phyloP scores from a whole-genome alignment of 2,797 vertebrate species.

The Sardinella longiceps region DNA sequence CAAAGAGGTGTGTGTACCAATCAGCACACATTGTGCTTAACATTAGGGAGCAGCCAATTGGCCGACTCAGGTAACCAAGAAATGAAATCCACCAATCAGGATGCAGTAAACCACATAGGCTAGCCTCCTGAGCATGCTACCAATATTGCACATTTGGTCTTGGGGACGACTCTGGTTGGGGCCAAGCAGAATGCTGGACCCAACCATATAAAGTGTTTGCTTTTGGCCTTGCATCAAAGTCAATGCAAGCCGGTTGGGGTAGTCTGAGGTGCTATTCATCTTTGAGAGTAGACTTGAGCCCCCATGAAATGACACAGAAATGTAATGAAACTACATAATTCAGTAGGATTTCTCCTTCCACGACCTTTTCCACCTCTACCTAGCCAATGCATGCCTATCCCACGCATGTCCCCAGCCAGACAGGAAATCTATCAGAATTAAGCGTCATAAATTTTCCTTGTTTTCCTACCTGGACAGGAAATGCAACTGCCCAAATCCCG shows the following conservation, averaged over 20 bases:
- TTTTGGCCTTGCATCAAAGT: not conserved
- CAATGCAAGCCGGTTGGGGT: not conserved
- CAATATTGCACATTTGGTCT: slow-evolving; percentile 6
- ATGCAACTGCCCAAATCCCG: not conserved
- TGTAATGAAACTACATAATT: not conserved
- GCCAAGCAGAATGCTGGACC: not conserved
- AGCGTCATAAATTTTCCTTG: not conserved
- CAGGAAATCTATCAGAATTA: too few relatives aligned
- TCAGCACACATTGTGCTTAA: not conserved
- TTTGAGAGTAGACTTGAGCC: not conserved
- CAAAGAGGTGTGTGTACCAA: not conserved
- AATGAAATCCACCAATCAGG: not conserved
- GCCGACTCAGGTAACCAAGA: not conserved
- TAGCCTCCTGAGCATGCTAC: not conserved
- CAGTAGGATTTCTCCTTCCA: not conserved
- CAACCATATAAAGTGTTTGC: not conserved
- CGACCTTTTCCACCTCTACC: not conserved
- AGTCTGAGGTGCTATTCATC: not conserved
- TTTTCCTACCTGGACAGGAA: not conserved
- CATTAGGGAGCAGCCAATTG: not conserved
- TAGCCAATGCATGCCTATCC: not conserved
- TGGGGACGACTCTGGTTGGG: not conserved
- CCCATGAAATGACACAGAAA: not conserved
- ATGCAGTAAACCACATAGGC: not conserved
- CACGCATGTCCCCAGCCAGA: not conserved